These are phyloP conservation scores for Nemurella pictetii DNA, from an alignment of 2,888 invertebrate genomes.

Conservation along the genomic window DNA sequence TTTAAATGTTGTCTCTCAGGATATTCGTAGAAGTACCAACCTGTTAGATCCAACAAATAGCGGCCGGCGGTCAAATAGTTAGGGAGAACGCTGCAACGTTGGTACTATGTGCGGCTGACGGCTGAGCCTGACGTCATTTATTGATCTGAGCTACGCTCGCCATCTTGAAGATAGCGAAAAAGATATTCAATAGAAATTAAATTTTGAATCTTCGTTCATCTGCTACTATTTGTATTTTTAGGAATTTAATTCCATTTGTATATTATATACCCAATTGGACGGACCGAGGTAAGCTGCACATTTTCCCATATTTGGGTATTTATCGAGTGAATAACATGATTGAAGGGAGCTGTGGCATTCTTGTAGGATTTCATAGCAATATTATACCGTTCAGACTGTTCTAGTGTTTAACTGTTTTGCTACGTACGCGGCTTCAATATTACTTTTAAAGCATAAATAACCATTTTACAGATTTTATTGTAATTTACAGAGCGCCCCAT, in stretches of 20 bases:
- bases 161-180: constrained; percentile 56
- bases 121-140: constrained; percentile 54
- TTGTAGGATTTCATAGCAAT: background rate
- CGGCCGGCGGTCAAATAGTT: too few species aligned
- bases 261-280: constrained; percentile 73
- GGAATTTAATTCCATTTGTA: constrained; percentile 60
- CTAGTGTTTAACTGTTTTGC: background rate
- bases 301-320: background rate
- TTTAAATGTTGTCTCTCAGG: too few species aligned
- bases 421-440: background rate
- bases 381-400: constrained; percentile 18
- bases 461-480: background rate
- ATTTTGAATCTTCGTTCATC: constrained; percentile 53
- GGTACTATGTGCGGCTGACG: too few species aligned
- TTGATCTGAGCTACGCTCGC: constrained; percentile 56
- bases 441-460: background rate
- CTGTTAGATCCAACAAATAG: too few species aligned
- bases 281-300: constrained; percentile 70
- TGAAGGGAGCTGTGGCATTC: constrained; percentile 3
- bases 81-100: constrained; percentile 41
- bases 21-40: too few species aligned
- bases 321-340: constrained; percentile 25
- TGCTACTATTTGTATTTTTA: constrained; percentile 51
- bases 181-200: constrained; percentile 47
- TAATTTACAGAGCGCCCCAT: background rate